These are phyloP conservation scores for Hetaerina americana DNA, from an alignment of 1,140 invertebrate species.

Conservation along the genomic window DNA sequence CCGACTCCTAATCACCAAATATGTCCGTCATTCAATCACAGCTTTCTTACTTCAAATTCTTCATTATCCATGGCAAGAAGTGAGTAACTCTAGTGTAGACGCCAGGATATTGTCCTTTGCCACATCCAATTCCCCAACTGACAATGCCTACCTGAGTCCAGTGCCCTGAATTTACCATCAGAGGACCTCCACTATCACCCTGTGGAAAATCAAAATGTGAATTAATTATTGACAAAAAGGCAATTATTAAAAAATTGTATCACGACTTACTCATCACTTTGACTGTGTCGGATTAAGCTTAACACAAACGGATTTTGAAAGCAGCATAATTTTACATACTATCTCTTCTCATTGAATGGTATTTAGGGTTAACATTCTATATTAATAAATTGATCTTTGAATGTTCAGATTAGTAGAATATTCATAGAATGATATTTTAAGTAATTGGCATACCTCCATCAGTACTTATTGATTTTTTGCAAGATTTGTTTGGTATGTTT, in stretches of 20 bases:
- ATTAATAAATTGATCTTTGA: too few relatives aligned
- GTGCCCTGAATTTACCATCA: slow-evolving; percentile 61
- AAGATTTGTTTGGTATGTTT: too few relatives aligned
- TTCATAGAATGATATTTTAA: too few relatives aligned
- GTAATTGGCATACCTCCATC: too few relatives aligned
- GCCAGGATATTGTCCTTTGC: slow-evolving; percentile 78
- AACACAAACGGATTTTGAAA: too few relatives aligned
- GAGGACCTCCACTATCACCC: slow-evolving; percentile 84
- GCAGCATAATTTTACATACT: too few relatives aligned
- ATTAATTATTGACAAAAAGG: too few relatives aligned
- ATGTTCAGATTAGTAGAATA: too few relatives aligned
- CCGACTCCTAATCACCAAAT: too few relatives aligned
- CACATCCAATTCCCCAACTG: slow-evolving; percentile 88
- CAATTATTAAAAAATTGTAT: slow-evolving; percentile 13
- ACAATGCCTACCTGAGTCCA: slow-evolving; percentile 82
- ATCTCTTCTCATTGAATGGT: too few relatives aligned
- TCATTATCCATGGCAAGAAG: slow-evolving; percentile 65
- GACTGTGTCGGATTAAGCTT: not conserved
- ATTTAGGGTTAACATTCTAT: too few relatives aligned
- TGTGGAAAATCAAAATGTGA: slow-evolving; percentile 37
- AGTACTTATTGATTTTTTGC: too few relatives aligned
- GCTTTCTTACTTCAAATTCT: slow-evolving; percentile 42
- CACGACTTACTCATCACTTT: not conserved
- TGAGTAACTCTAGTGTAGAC: slow-evolving; percentile 68
- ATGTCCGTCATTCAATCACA: not conserved